phyloP scores from a whole-genome alignment of 1,140 invertebrate genomes.

The Ips typographus region DNA sequence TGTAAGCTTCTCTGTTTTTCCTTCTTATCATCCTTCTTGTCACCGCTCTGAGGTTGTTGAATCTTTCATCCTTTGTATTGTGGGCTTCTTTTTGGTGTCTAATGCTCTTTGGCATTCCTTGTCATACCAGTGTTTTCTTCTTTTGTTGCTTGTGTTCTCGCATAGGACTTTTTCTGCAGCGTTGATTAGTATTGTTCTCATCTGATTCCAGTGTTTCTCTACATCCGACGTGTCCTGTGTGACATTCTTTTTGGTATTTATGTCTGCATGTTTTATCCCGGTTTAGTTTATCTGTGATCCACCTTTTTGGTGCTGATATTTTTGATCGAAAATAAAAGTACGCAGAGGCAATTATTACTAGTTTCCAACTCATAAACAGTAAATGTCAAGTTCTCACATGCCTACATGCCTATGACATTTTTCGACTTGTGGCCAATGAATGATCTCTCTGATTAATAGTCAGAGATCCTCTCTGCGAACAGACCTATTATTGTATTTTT shows the following conservation, averaged over 20 bases:
- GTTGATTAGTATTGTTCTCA: slow-evolving; percentile 16
- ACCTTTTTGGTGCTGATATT: slow-evolving; percentile 19
- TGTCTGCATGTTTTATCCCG: slow-evolving; percentile 20
- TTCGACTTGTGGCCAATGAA: too few relatives aligned
- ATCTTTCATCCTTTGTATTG: slow-evolving; percentile 11
- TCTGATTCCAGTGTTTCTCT: slow-evolving; percentile 7
- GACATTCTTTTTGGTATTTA: slow-evolving; percentile 16
- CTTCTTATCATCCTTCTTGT: slow-evolving; percentile 16
- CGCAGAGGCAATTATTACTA: too few relatives aligned
- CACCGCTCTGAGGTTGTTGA: slow-evolving; percentile 10
- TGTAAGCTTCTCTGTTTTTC: slow-evolving; percentile 23
- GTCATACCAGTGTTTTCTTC: slow-evolving; percentile 18
- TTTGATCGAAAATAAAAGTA: not conserved
- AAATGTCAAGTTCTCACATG: too few relatives aligned
- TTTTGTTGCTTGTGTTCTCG: slow-evolving; percentile 15
- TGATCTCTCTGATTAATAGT: too few relatives aligned
- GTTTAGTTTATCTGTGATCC: slow-evolving; percentile 10
- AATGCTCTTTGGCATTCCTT: slow-evolving; percentile 18
- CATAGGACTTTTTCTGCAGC: slow-evolving; percentile 14
- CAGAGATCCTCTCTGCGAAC: too few relatives aligned
- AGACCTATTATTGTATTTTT: too few relatives aligned
- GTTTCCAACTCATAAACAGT: too few relatives aligned
- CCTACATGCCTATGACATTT: too few relatives aligned
- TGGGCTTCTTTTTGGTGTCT: slow-evolving; percentile 18
- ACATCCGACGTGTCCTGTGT: slow-evolving; percentile 11